Conservation (phyloP, 2,113 vertebrate species). For the Geococcyx californianus region DNA sequence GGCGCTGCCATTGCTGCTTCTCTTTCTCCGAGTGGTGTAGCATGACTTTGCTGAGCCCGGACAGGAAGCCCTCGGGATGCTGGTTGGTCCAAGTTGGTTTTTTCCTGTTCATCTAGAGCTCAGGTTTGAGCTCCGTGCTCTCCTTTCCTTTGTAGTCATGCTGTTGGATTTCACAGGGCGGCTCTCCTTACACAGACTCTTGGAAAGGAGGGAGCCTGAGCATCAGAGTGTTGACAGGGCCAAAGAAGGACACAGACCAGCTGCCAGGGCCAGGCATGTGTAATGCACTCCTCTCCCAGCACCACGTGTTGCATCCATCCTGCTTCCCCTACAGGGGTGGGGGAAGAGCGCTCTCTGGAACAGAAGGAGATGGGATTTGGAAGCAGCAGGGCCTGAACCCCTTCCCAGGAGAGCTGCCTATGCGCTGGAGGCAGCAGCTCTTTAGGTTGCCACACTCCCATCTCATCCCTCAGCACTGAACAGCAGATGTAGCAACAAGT, state of each 20-base stretch:
- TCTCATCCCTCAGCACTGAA: background rate
- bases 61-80: background rate
- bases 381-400: background rate
- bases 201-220: constrained; percentile 57
- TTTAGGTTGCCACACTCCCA: background rate
- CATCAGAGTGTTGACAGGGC: constrained; percentile 18
- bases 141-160: constrained; percentile 1
- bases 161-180: constrained; percentile 45
- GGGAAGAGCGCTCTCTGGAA: too few species aligned
- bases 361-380: background rate
- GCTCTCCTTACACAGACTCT: constrained; percentile 38
- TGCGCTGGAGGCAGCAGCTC: background rate
- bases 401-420: background rate
- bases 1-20: background rate
- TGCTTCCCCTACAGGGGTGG: background rate
- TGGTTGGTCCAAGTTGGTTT: background rate
- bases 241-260: background rate
- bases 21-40: background rate
- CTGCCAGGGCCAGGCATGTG: constrained; percentile 9
- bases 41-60: background rate
- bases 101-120: constrained; percentile 41
- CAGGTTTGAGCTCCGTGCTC: background rate
- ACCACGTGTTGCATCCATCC: background rate
- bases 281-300: background rate
- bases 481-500: background rate